A percentile compares a stretch with the other conserved stretches of the same genome.
Evolutionary conservation across 2,113 vertebrate genomes (phyloP).

Genomic region (Microcebus tavaratra): DNA sequence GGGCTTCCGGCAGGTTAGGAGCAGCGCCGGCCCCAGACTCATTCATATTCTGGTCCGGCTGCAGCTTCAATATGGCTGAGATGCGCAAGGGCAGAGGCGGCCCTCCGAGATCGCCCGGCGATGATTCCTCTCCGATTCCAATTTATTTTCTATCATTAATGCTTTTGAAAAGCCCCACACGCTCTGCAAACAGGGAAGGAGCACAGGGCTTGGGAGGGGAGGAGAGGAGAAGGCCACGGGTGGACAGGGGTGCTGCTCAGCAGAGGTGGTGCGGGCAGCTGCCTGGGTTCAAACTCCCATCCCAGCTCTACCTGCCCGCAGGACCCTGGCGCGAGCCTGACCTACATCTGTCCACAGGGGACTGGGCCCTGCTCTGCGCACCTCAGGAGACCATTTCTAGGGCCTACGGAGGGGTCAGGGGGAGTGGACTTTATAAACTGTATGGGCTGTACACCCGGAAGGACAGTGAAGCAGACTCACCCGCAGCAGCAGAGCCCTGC

Average conservation of each 20-base stretch:
- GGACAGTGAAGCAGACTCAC: not conserved
- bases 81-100: conserved; percentile 74
- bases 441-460: not conserved
- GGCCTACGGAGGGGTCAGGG: not conserved
- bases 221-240: not conserved
- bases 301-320: not conserved
- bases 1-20: conserved; percentile 61
- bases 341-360: not conserved
- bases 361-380: not conserved
- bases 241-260: rapidly evolving
- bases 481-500: not conserved
- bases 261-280: not conserved
- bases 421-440: not conserved
- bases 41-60: conserved; percentile 83
- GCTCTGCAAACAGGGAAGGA: conserved; percentile 70
- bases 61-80: conserved; percentile 79
- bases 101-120: conserved; percentile 80
- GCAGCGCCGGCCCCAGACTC: conserved; percentile 40
- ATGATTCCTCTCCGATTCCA: conserved; percentile 83
- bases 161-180: conserved; percentile 81
- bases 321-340: too few relatives aligned
- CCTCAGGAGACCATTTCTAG: not conserved
- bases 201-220: not conserved
- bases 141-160: conserved; percentile 88
- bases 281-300: not conserved